Conservation (phyloP, 53 echinoderm and acorn worm genomes). For the Paracentrotus lividus region DNA sequence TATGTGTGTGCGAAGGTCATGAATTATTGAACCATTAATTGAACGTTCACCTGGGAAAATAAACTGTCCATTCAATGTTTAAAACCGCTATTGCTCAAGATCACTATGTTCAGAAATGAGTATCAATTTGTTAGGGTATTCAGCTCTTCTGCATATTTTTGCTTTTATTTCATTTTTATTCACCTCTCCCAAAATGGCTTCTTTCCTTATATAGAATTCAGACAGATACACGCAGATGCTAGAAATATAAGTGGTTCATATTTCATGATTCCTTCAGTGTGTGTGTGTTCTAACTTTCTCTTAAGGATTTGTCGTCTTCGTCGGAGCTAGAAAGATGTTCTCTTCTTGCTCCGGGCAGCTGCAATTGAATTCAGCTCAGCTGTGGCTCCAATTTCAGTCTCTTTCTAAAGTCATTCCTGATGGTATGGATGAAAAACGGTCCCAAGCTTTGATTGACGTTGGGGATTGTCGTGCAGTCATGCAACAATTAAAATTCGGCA, state of each 20-base stretch:
- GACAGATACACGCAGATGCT: background rate
- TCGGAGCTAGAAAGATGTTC: background rate
- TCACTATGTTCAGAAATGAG: background rate
- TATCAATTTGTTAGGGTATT: background rate
- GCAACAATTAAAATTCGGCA: slow-evolving; percentile 48
- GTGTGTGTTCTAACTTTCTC: background rate
- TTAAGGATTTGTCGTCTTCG: background rate
- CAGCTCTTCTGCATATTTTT: background rate
- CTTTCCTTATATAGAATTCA: background rate
- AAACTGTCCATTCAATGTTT: background rate
- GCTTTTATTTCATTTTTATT: background rate
- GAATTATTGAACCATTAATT: slow-evolving; percentile 28
- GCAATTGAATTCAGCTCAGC: slow-evolving; percentile 66
- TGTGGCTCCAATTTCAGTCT: slow-evolving; percentile 55
- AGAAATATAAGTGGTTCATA: slow-evolving; percentile 19
- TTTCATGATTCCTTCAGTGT: slow-evolving; percentile 21
- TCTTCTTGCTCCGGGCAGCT: slow-evolving; percentile 56
- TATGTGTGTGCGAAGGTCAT: background rate
- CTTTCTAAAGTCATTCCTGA: slow-evolving; percentile 27
- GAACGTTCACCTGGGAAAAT: slow-evolving; percentile 30
- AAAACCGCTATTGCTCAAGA: background rate
- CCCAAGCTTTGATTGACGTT: slow-evolving; percentile 37
- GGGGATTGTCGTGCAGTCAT: slow-evolving; percentile 38
- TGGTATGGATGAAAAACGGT: slow-evolving; percentile 1
- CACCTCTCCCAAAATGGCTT: background rate